phyloP scores from a whole-genome alignment of 2,888 invertebrate species.

The Drosophila pegasa region DNA sequence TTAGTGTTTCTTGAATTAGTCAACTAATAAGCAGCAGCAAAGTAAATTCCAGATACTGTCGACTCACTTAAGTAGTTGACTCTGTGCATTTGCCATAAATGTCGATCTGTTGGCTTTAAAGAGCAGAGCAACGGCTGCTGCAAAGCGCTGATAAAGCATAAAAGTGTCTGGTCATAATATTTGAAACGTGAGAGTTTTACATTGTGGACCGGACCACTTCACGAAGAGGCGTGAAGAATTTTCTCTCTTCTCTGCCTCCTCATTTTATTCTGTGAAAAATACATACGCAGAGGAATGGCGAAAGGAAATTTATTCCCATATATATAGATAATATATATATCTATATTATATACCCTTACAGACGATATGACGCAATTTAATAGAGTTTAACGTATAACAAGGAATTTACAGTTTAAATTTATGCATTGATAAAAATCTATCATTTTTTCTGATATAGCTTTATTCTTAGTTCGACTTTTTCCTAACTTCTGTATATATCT shows the following conservation, averaged over 20 bases:
- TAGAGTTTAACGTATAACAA: too few relatives aligned
- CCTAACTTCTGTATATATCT: too few relatives aligned
- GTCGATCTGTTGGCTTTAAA: constrained; percentile 35
- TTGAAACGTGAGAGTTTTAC: constrained; percentile 59
- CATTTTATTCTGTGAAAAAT: constrained; percentile 12
- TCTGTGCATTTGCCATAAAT: constrained; percentile 2
- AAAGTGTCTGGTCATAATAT: constrained; percentile 55
- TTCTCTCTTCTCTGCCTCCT: not conserved
- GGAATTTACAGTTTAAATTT: too few relatives aligned
- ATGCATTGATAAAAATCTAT: too few relatives aligned
- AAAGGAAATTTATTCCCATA: constrained; percentile 52
- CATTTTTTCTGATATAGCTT: too few relatives aligned
- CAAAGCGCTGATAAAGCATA: constrained; percentile 57
- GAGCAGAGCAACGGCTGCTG: constrained; percentile 31
- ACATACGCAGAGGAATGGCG: constrained; percentile 30
- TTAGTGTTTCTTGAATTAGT: constrained; percentile 27
- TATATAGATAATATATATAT: too few relatives aligned
- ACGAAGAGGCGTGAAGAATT: constrained; percentile 20
- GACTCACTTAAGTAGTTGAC: not conserved
- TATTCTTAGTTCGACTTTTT: too few relatives aligned
- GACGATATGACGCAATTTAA: too few relatives aligned
- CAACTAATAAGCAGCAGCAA: constrained; percentile 19
- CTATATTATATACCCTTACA: too few relatives aligned
- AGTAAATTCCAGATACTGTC: constrained; percentile 13
- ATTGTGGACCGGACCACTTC: constrained; percentile 17